phyloP scores from a whole-genome alignment of 2,888 invertebrate genomes.

The Hirtodrosophila duncani region DNA sequence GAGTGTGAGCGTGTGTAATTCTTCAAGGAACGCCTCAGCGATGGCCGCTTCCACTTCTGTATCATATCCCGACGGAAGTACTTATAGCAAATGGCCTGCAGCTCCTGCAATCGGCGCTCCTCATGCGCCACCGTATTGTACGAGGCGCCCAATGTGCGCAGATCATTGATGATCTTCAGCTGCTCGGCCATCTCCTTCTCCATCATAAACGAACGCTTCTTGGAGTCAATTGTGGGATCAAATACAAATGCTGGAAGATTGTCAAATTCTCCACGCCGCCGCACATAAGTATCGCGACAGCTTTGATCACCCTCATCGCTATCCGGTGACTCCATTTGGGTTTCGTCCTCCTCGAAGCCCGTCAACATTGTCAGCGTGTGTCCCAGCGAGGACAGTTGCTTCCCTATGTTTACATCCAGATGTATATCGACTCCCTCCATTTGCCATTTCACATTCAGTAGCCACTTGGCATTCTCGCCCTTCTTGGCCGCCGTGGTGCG shows the following conservation, averaged over 20 bases:
- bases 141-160: conserved; percentile 91
- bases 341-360: conserved; percentile 90
- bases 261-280: conserved; percentile 85
- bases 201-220: conserved; percentile 92
- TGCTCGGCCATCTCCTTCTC: conserved; percentile 99
- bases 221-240: conserved; percentile 88
- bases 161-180: conserved; percentile 95
- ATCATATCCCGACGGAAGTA: conserved; percentile 96
- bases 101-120: conserved; percentile 92
- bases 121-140: conserved; percentile 95
- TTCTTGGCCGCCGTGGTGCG: conserved; percentile 93
- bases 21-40: conserved; percentile 78
- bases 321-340: conserved; percentile 84
- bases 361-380: conserved; percentile 97
- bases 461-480: conserved; percentile 96
- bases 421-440: conserved; percentile 99
- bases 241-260: conserved; percentile 90
- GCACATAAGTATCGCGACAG: conserved; percentile 80
- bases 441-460: conserved; percentile 98
- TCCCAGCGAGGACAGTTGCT: conserved; percentile 94
- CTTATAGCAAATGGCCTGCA: conserved; percentile 96
- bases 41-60: conserved; percentile 81
- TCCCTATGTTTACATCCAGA: conserved; percentile 96
- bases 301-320: conserved; percentile 87
- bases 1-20: conserved; percentile 86